Evolutionary conservation across 37 sponge, comb jelly and placozoan genomes (phyloP).

Genomic region (Geodia barretti): DNA sequence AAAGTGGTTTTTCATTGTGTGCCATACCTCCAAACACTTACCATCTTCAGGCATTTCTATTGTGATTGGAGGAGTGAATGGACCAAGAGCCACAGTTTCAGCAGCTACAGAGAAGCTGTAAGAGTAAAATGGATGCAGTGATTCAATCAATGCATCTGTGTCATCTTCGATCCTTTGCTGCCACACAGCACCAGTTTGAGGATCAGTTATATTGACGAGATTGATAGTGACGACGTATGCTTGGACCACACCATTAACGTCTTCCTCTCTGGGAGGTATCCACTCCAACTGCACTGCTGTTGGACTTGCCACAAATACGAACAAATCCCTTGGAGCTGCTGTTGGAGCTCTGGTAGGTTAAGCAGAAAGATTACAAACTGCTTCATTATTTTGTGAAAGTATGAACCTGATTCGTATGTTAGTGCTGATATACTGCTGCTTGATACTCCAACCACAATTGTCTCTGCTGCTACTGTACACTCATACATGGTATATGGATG

Average conservation of each 20-base stretch:
- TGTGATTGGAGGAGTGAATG: not conserved
- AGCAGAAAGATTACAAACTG: too few species aligned
- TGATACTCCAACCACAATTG: not conserved
- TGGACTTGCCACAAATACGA: not conserved
- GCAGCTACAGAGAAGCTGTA: constrained; percentile 7
- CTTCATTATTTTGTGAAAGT: not conserved
- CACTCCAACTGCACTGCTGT: not conserved
- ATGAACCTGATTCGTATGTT: not conserved
- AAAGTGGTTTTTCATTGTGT: not conserved
- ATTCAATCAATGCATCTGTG: not conserved
- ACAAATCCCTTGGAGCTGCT: constrained; percentile 16
- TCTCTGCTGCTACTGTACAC: constrained; percentile 24
- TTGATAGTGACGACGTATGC: too few species aligned
- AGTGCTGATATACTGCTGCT: not conserved
- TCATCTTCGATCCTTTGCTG: not conserved
- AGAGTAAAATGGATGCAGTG: constrained; percentile 27
- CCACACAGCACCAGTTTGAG: constrained; percentile 6
- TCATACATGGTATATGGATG: constrained; percentile 32
- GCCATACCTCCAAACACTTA: not conserved
- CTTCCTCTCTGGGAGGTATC: constrained; percentile 8
- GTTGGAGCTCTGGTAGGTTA: constrained; percentile 41
- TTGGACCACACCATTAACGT: constrained; percentile 28
- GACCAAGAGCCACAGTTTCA: constrained; percentile 14
- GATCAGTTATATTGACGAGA: constrained; percentile 41
- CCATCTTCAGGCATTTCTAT: constrained; percentile 51